These are phyloP conservation scores for Drosophila littoralis DNA, from an alignment of 1,140 invertebrate genomes.

Conservation along the genomic window DNA sequence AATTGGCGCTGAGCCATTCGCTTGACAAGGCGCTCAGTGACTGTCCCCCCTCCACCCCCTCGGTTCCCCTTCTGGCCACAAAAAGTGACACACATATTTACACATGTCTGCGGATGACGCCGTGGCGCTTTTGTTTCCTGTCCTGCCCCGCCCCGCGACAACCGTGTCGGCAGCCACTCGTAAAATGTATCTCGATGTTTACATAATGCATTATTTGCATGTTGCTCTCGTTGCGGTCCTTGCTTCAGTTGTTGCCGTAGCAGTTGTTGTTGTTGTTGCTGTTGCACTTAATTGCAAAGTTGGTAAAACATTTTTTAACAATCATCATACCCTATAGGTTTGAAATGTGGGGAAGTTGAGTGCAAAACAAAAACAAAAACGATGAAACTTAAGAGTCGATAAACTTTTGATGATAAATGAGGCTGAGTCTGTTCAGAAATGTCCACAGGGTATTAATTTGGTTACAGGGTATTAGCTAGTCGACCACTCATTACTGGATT, in stretches of 20 bases:
- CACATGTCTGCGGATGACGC: slow-evolving; percentile 25
- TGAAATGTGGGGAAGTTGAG: neutral
- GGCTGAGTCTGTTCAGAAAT: too few relatives aligned
- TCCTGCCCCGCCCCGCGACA: neutral
- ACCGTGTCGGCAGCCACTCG: slow-evolving; percentile 15
- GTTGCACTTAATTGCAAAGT: slow-evolving; percentile 57
- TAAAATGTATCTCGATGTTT: slow-evolving; percentile 53
- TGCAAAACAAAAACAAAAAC: neutral
- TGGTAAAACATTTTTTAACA: slow-evolving; percentile 45
- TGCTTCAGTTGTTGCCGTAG: neutral
- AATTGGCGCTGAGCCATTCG: slow-evolving; percentile 44
- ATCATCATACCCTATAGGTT: neutral
- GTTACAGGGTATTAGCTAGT: neutral
- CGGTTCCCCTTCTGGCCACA: slow-evolving; percentile 14
- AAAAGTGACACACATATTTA: slow-evolving; percentile 22
- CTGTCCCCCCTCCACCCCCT: neutral
- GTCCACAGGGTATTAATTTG: neutral
- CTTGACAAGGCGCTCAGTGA: slow-evolving; percentile 28
- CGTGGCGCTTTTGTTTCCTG: slow-evolving; percentile 25
- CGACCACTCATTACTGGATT: neutral
- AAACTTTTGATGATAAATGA: too few relatives aligned
- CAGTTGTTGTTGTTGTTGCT: neutral
- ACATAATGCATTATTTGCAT: slow-evolving; percentile 57
- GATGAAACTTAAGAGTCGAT: neutral
- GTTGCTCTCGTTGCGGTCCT: slow-evolving; percentile 11